These are phyloP conservation scores for Timandra comae DNA, from an alignment of 2,888 invertebrate genomes.

Conservation along the genomic window DNA sequence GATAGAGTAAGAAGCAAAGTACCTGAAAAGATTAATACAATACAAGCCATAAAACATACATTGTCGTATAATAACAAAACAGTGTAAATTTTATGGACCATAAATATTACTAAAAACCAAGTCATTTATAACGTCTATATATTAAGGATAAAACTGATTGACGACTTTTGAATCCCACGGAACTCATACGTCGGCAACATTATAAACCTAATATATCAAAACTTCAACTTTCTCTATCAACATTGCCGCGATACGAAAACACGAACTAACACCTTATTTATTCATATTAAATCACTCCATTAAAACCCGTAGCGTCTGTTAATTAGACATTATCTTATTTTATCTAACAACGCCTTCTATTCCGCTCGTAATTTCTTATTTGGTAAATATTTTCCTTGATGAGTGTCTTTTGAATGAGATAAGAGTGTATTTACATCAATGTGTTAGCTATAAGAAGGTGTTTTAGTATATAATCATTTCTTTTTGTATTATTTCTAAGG, in stretches of 20 bases:
- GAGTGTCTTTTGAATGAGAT: slow-evolving; percentile 43
- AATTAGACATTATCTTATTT: slow-evolving; percentile 62
- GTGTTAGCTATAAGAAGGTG: slow-evolving; percentile 24
- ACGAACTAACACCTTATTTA: slow-evolving; percentile 12
- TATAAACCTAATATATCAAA: not conserved
- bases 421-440: slow-evolving; percentile 43
- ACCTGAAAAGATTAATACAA: too few species aligned
- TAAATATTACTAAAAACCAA: too few species aligned
- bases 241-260: not conserved
- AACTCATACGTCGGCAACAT: not conserved
- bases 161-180: not conserved
- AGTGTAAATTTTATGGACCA: too few species aligned
- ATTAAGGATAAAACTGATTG: not conserved
- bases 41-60: too few species aligned
- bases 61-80: too few species aligned
- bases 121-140: not conserved
- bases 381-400: slow-evolving; percentile 68
- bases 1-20: too few species aligned
- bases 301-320: slow-evolving; percentile 47
- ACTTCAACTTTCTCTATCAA: not conserved
- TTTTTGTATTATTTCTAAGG: too few species aligned
- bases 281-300: slow-evolving; percentile 35
- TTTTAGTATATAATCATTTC: too few species aligned
- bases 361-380: slow-evolving; percentile 51
- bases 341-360: slow-evolving; percentile 51